These are phyloP conservation scores for Alviniconcha marisindica DNA, from an alignment of 1,140 invertebrate species.

Conservation along the genomic window DNA sequence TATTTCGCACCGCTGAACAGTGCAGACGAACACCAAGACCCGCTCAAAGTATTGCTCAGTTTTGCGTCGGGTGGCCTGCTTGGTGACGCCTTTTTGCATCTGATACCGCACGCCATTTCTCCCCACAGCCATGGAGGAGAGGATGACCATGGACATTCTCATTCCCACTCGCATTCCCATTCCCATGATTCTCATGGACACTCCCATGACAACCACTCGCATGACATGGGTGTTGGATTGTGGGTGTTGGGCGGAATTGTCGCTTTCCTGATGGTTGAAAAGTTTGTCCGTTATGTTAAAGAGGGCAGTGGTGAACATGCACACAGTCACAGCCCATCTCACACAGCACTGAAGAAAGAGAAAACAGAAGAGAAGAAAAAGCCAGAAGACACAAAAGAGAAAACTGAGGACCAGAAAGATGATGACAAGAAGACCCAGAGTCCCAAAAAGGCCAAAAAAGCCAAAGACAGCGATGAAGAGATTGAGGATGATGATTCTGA, in stretches of 20 bases:
- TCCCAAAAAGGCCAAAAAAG: conserved; percentile 31
- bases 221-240: conserved; percentile 90
- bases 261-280: conserved; percentile 94
- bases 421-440: conserved; percentile 72
- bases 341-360: conserved; percentile 43
- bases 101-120: conserved; percentile 95
- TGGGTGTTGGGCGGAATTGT: conserved; percentile 94
- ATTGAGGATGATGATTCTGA: conserved; percentile 47
- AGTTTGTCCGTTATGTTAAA: conserved; percentile 92
- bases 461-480: conserved; percentile 46
- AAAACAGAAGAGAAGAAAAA: conserved; percentile 51
- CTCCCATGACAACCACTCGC: conserved; percentile 74
- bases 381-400: conserved; percentile 46
- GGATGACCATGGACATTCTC: conserved; percentile 80
- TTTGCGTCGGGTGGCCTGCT: conserved; percentile 96
- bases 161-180: conserved; percentile 77
- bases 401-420: conserved; percentile 52
- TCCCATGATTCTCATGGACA: conserved; percentile 53
- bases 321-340: conserved; percentile 74
- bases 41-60: conserved; percentile 92
- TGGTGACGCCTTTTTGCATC: conserved; percentile 96
- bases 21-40: conserved; percentile 82
- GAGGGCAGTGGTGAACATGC: conserved; percentile 79
- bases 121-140: conserved; percentile 76
- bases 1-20: conserved; percentile 95